Conservation (phyloP, 2,888 invertebrate genomes). For the Neuroscelio doddi region DNA sequence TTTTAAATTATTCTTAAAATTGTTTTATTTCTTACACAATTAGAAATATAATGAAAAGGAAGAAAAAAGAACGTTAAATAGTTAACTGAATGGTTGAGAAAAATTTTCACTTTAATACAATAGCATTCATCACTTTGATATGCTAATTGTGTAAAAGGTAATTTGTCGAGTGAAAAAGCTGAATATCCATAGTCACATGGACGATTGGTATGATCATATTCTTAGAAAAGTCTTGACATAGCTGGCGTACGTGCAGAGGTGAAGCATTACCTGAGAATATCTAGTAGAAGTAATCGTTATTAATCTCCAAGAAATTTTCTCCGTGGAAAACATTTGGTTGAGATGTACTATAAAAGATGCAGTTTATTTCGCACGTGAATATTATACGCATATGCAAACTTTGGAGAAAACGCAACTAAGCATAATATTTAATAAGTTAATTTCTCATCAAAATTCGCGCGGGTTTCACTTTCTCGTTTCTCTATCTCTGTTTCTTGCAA, state of each 20-base stretch:
- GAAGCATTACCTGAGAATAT: constrained; percentile 33
- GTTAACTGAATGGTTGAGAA: constrained; percentile 12
- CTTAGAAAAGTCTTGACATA: constrained; percentile 36
- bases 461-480: constrained; percentile 21
- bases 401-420: constrained; percentile 18
- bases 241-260: constrained; percentile 20
- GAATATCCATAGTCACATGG: constrained; percentile 24
- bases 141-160: constrained; percentile 21
- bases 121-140: not conserved
- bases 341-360: constrained; percentile 11
- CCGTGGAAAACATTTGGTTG: constrained; percentile 17
- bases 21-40: no score
- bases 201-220: constrained; percentile 36
- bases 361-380: constrained; percentile 13
- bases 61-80: no score
- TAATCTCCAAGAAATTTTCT: constrained; percentile 34
- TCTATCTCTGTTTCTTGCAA: not conserved
- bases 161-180: constrained; percentile 20
- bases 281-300: constrained; percentile 27
- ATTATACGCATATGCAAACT: constrained; percentile 15
- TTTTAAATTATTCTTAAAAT: no score
- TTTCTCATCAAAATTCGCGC: constrained; percentile 17
- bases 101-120: constrained; percentile 1
- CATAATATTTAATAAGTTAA: constrained; percentile 22
- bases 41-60: no score